phyloP scores from a whole-genome alignment of 2,888 invertebrate species.

The Penaeus monodon region DNA sequence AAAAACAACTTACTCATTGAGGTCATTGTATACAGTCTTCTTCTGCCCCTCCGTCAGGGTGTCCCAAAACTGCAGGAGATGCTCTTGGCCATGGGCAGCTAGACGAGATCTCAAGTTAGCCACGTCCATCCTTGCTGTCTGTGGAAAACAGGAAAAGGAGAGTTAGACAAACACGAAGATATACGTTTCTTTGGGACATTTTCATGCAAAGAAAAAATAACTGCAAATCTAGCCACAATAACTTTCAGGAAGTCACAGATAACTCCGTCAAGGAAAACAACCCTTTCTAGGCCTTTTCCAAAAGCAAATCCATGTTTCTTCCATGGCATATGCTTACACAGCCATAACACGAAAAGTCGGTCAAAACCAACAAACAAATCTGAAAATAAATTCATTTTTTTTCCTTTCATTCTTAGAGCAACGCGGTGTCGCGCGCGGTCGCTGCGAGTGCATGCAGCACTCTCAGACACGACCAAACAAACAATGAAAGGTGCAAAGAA shows the following conservation, averaged over 20 bases:
- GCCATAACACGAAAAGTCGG: too few species aligned
- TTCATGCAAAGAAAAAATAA: not conserved
- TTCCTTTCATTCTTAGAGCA: too few species aligned
- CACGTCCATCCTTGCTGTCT: constrained; percentile 64
- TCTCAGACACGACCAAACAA: not conserved
- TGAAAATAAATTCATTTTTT: too few species aligned
- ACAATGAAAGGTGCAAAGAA: not conserved
- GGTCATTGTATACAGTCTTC: constrained; percentile 75
- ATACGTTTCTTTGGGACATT: not conserved
- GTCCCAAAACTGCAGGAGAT: constrained; percentile 85
- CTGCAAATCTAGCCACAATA: not conserved
- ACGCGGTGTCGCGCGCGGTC: too few species aligned
- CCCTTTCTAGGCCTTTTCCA: too few species aligned
- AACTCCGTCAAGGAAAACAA: not conserved
- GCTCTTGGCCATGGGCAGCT: constrained; percentile 80
- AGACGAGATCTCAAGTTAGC: constrained; percentile 68
- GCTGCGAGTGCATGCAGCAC: too few species aligned
- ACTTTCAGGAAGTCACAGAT: not conserved
- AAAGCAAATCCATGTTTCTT: too few species aligned
- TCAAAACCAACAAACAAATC: too few species aligned
- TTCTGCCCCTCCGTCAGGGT: constrained; percentile 78
- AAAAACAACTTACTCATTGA: constrained; percentile 72
- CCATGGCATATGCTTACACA: too few species aligned
- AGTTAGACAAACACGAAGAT: not conserved
- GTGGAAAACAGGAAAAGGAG: not conserved